Conservation (phyloP, 2,888 invertebrate genomes). For the Drosophila rellima region DNA sequence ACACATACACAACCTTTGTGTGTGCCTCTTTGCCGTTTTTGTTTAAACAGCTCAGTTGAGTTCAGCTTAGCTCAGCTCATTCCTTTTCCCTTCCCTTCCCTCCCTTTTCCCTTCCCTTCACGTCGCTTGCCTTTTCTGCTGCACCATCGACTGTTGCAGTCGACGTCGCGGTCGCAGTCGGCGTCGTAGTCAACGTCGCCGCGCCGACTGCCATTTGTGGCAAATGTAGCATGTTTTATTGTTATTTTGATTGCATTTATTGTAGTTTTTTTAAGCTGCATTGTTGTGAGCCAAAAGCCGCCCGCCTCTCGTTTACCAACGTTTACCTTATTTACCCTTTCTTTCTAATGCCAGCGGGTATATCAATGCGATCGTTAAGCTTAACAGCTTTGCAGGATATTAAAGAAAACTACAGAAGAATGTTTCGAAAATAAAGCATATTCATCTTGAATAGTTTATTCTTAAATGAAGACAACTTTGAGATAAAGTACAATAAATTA, state of each 20-base stretch:
- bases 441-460: not conserved
- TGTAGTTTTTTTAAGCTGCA: constrained; percentile 82
- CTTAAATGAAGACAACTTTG: not conserved
- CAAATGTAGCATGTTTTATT: constrained; percentile 83
- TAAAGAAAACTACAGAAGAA: not conserved
- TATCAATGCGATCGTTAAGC: not conserved
- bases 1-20: constrained; percentile 8
- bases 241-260: constrained; percentile 84
- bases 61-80: constrained; percentile 44
- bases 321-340: constrained; percentile 1
- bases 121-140: constrained; percentile 12
- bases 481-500: too few species aligned
- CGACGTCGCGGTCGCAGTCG: not conserved
- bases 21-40: constrained; percentile 48
- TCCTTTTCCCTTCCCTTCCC: constrained; percentile 12
- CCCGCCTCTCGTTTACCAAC: constrained; percentile 28
- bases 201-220: constrained; percentile 69
- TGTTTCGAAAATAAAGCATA: not conserved
- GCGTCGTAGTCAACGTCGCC: constrained; percentile 12
- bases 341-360: constrained; percentile 5
- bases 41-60: constrained; percentile 68
- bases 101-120: constrained; percentile 11
- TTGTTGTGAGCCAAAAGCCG: constrained; percentile 68
- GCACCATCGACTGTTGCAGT: constrained; percentile 10
- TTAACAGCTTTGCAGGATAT: not conserved